A percentile compares a stretch with the other conserved stretches of the same genome.
These are phyloP conservation scores for Tridacna crocea DNA, from an alignment of 2,888 invertebrate genomes.

Conservation along the genomic window DNA sequence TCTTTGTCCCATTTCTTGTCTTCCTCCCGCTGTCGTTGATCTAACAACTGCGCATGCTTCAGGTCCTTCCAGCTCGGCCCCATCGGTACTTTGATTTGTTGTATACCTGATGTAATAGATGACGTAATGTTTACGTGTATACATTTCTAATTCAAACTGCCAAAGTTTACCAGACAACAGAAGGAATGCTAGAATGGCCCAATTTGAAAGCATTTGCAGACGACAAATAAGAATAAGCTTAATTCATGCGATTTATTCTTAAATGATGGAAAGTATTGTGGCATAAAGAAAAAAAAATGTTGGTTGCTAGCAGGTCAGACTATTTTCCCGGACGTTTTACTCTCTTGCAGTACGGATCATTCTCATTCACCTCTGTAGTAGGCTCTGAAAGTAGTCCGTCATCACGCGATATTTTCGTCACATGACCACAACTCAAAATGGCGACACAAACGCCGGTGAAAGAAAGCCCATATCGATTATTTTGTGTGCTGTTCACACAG, in stretches of 20 bases:
- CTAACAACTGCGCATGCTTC: constrained; percentile 52
- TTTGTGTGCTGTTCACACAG: no score
- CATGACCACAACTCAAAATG: no score
- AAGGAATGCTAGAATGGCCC: neutral
- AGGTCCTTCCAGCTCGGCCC: constrained; percentile 50
- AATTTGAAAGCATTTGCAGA: neutral
- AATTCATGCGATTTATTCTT: neutral
- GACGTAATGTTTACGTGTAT: neutral
- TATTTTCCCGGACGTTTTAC: no score
- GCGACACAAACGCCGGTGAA: no score
- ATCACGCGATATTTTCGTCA: no score
- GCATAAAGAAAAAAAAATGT: no score
- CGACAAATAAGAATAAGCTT: neutral
- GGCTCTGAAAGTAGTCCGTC: no score
- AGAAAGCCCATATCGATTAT: no score
- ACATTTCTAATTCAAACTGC: neutral
- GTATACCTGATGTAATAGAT: constrained; percentile 1
- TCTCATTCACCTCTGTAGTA: no score
- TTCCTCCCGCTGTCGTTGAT: constrained; percentile 51
- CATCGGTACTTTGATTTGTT: constrained; percentile 9
- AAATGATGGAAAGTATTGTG: neutral
- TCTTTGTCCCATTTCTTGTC: constrained; percentile 61
- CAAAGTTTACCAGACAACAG: neutral
- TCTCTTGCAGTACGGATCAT: no score
- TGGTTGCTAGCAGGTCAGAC: no score